These are phyloP conservation scores for Actinia tenebrosa DNA, from an alignment of 64 coral and sea anemone species.

Conservation along the genomic window DNA sequence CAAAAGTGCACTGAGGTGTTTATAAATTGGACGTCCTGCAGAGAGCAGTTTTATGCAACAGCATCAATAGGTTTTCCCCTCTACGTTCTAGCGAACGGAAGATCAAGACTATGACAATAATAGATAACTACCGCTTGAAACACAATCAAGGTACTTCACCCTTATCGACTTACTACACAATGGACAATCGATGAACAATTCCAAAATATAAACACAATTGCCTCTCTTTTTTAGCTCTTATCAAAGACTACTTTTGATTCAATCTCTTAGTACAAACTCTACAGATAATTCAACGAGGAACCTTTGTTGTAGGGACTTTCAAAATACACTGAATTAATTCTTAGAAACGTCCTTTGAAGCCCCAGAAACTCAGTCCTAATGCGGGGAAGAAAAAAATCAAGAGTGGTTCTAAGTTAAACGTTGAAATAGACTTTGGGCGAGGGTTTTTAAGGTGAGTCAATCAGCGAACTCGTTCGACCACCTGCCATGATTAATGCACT, in stretches of 20 bases:
- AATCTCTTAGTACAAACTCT: background rate
- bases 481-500: constrained; percentile 5
- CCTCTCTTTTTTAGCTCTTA: constrained; percentile 6
- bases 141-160: background rate
- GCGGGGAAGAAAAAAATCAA: background rate
- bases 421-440: background rate
- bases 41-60: background rate
- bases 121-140: background rate
- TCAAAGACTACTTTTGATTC: background rate
- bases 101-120: background rate
- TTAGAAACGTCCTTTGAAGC: background rate
- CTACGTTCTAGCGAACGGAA: background rate
- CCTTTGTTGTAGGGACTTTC: background rate
- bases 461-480: background rate
- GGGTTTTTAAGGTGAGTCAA: background rate
- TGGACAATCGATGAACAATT: constrained; percentile 8
- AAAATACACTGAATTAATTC: background rate
- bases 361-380: background rate
- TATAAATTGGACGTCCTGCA: background rate
- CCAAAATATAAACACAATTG: constrained; percentile 13
- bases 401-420: background rate
- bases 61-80: background rate
- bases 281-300: background rate
- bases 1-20: background rate
- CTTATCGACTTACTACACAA: constrained; percentile 2